Percentiles rank a stretch among this genome's conserved stretches.
These are phyloP conservation scores for Sinocyclocheilus anophthalmus DNA, from an alignment of 2,113 vertebrate species.

Conservation along the genomic window DNA sequence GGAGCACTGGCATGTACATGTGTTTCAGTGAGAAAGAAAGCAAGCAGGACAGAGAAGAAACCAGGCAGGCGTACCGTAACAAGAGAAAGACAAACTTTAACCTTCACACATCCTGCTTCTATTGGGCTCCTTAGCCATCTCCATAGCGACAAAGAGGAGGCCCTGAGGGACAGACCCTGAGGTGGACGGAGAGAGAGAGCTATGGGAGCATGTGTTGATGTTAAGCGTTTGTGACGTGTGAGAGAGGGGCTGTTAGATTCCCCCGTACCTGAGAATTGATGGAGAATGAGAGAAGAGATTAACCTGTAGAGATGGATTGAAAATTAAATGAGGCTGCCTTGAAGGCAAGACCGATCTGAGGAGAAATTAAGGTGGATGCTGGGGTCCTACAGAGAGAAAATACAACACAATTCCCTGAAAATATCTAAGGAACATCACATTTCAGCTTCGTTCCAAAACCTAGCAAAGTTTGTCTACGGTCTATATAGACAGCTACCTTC, in stretches of 20 bases:
- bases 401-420: background rate
- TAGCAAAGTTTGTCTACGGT: background rate
- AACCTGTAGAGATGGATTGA: conserved; percentile 36
- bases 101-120: conserved; percentile 66
- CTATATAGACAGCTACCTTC: background rate
- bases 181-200: conserved; percentile 53
- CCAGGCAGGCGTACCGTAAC: conserved; percentile 21
- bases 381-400: background rate
- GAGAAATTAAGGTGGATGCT: conserved; percentile 24
- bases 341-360: conserved; percentile 17
- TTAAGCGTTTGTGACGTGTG: conserved; percentile 49
- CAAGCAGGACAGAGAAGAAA: background rate
- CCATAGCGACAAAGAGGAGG: conserved; percentile 74
- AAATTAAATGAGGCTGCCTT: conserved; percentile 35
- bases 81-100: conserved; percentile 70
- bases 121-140: conserved; percentile 64
- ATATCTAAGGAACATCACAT: background rate
- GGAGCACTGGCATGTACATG: background rate
- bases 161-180: conserved; percentile 66
- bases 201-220: conserved; percentile 49
- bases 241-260: conserved; percentile 21
- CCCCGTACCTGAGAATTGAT: conserved; percentile 42
- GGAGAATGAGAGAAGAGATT: conserved; percentile 13
- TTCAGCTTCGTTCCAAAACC: background rate
- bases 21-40: background rate